Base-by-base conservation (phyloP, 1,140 invertebrate genomes). In the Bombus sibiricus region DNA sequence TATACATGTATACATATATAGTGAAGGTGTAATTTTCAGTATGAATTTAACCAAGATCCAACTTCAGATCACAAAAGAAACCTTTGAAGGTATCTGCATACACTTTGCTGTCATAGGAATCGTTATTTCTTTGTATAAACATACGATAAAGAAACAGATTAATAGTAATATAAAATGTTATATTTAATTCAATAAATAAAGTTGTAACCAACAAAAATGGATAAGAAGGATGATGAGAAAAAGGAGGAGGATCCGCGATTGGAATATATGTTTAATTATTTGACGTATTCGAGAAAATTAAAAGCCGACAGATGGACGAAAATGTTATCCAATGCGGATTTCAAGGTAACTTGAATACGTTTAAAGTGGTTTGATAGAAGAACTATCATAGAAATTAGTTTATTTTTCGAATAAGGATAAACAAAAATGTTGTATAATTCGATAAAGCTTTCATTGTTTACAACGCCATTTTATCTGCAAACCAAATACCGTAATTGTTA, bases 281-380 rank as follows among this genome's bases (percentile, higher is more conserved):
- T 95, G n/a, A 81, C 83, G 2, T 86, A 73, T 13, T 91, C 93
- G 0, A 92, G 91, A 62, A 95, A 94, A 90, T 73, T 98, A 41
- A 98, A 98, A 95, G 93, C 96, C 68, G 97, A 98, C 77, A 97
- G 97, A 95, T 98, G 97, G 97, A 93, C 94, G 68, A 97, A 97
- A 94, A 97, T 98, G 96, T 96, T 97, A 90, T 95, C 95, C 82
- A 95, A 95, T 39, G 97, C 97, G 62, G 97, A 97, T 79, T 96
- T 95, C 64, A 96, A 96, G 93, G 96, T 96, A 93, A 68, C 32
- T 66, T 82, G 37, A 59, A 37, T 62, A n/a, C 1, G 12, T 62
- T 62, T 53, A 6, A 53, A 53, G 0, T 53, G 47, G 1, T 53
- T 22, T 53, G 18, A 53, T 53, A 53, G 47, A 62, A 62, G 12